Evolutionary conservation across 2,888 invertebrate genomes (phyloP).

Genomic region (Gastracanthus pulcherrimus): DNA sequence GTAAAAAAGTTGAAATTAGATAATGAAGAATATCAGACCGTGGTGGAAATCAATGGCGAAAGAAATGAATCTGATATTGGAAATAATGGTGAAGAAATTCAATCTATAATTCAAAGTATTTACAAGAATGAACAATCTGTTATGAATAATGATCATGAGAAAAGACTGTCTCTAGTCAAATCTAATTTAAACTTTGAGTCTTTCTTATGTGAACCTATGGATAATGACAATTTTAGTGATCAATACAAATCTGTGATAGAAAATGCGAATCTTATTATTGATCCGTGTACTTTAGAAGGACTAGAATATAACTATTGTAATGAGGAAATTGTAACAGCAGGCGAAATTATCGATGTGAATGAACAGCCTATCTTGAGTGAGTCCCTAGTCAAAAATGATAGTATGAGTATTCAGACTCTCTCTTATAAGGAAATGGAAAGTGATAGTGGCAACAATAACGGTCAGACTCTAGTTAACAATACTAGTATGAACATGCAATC

Average conservation of each 20-base stretch:
- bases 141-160: not conserved
- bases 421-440: no score
- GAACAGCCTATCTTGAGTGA: no score
- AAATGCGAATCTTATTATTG: not conserved
- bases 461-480: no score
- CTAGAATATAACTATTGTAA: no score
- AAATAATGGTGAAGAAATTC: not conserved
- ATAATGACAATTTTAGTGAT: no score
- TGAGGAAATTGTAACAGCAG: not conserved
- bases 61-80: not conserved
- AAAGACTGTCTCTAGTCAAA: no score
- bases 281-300: not conserved
- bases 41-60: not conserved
- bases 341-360: no score
- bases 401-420: no score
- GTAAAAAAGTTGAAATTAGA: constrained; percentile 42
- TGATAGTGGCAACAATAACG: no score
- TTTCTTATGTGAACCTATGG: no score
- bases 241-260: not conserved
- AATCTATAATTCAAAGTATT: not conserved
- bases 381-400: not conserved
- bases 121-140: not conserved
- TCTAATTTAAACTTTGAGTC: no score
- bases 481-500: no score
- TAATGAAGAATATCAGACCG: not conserved